Evolutionary conservation across 2,888 invertebrate genomes (phyloP).

Genomic region (Baronia brevicornis): DNA sequence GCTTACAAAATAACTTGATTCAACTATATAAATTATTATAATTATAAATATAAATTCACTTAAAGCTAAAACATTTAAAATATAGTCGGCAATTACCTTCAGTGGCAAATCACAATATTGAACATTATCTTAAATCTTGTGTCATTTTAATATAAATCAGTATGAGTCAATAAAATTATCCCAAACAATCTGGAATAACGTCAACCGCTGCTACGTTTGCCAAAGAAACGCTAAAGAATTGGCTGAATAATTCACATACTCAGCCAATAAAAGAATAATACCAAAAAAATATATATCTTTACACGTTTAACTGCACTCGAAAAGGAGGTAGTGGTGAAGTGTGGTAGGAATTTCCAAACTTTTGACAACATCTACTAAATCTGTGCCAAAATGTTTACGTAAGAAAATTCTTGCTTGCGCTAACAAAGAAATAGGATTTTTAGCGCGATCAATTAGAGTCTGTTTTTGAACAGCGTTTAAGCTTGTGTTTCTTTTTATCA

Average conservation of each 20-base stretch:
- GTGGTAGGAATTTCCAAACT: conserved; percentile 79
- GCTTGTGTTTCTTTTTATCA: conserved; percentile 83
- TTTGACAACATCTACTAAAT: conserved; percentile 71
- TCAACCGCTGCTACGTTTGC: conserved; percentile 7
- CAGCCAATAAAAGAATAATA: conserved; percentile 27
- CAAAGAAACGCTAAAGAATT: conserved; percentile 10
- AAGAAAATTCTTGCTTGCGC: conserved; percentile 79
- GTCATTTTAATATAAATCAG: too few relatives aligned
- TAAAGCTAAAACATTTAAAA: not conserved
- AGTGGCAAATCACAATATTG: too few relatives aligned
- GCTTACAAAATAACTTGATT: too few relatives aligned
- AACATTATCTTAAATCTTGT: too few relatives aligned
- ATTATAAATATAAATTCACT: not conserved
- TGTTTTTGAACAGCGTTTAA: conserved; percentile 80
- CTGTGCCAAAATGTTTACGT: conserved; percentile 74
- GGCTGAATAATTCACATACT: conserved; percentile 24
- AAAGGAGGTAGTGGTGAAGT: conserved; percentile 80
- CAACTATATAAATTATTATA: not conserved
- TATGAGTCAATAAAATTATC: conserved; percentile 1
- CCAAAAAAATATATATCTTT: conserved; percentile 14
- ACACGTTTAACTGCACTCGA: conserved; percentile 79
- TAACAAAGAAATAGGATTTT: conserved; percentile 79
- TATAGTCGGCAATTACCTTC: too few relatives aligned
- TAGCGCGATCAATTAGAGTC: conserved; percentile 78
- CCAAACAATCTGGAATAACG: conserved; percentile 2